Evolutionary conservation across 2,113 vertebrate species (phyloP).

Genomic region (Bos taurus): DNA sequence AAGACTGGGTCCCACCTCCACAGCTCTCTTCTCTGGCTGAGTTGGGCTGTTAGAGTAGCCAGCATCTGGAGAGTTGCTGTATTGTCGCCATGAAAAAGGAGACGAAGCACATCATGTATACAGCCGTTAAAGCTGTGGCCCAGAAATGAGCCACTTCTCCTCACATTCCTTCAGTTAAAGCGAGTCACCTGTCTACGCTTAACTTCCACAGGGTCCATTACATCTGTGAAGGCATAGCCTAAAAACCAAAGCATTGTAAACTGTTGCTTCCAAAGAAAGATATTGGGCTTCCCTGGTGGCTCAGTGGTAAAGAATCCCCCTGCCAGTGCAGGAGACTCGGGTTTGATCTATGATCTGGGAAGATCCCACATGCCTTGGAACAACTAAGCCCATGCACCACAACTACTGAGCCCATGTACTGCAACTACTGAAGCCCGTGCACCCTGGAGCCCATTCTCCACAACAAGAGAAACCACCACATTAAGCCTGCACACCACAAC

Average conservation of each 20-base stretch:
- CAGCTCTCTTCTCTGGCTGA: not conserved
- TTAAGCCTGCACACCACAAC: not conserved
- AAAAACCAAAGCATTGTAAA: not conserved
- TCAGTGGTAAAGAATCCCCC: not conserved
- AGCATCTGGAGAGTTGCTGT: not conserved
- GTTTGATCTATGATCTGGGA: not conserved
- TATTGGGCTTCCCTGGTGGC: not conserved
- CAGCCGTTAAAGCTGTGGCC: not conserved
- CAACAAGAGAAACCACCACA: not conserved
- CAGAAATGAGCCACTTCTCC: not conserved
- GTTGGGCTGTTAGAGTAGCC: not conserved
- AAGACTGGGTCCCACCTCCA: not conserved
- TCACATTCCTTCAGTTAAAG: slow-evolving; percentile 8
- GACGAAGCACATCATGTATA: not conserved
- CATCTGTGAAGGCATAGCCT: not conserved
- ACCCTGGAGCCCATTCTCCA: not conserved
- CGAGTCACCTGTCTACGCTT: not conserved
- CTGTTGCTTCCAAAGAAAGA: not conserved
- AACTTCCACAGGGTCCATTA: not conserved
- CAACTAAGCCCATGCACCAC: not conserved
- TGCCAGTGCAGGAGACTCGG: not conserved
- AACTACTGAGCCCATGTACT: not conserved
- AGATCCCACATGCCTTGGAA: not conserved
- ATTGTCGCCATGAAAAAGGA: not conserved
- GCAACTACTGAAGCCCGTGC: not conserved